Conservation (phyloP, 2,113 vertebrate genomes). For the Grammomys dolichurus region DNA sequence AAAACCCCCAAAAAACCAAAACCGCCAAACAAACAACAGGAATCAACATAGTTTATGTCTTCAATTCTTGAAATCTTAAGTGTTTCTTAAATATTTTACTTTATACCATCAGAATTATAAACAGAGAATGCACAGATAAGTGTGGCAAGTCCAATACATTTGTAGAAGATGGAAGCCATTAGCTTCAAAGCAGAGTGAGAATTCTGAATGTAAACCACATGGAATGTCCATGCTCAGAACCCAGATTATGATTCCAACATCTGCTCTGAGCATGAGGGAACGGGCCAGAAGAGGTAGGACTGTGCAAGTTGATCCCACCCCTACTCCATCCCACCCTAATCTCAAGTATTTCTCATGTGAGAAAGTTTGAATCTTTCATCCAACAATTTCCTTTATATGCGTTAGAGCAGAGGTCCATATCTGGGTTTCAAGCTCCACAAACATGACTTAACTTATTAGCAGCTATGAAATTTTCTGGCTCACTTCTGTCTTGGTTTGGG, state of each 20-base stretch:
- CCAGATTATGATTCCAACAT: conserved; percentile 83
- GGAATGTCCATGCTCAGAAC: conserved; percentile 81
- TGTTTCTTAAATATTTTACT: conserved; percentile 84
- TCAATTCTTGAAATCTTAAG: conserved; percentile 74
- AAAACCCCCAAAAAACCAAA: neutral
- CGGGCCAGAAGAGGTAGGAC: conserved; percentile 80
- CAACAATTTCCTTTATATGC: conserved; percentile 53
- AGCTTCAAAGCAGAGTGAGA: conserved; percentile 86
- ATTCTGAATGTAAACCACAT: conserved; percentile 86
- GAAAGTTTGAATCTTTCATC: conserved; percentile 3
- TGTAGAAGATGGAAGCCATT: conserved; percentile 86
- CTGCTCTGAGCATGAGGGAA: conserved; percentile 84
- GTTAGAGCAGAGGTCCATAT: neutral
- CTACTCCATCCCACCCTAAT: conserved; percentile 46
- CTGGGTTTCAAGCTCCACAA: conserved; percentile 30
- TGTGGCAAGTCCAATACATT: conserved; percentile 82
- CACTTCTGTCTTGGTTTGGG: conserved; percentile 60
- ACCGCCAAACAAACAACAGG: neutral
- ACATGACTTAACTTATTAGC: conserved; percentile 48
- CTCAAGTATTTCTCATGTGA: conserved; percentile 75
- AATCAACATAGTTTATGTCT: conserved; percentile 42
- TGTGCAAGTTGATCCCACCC: conserved; percentile 66
- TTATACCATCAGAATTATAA: conserved; percentile 81
- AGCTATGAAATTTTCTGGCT: conserved; percentile 58
- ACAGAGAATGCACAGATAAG: conserved; percentile 86